phyloP scores from a whole-genome alignment of 1,140 invertebrate genomes.

The Nasonia giraulti region DNA sequence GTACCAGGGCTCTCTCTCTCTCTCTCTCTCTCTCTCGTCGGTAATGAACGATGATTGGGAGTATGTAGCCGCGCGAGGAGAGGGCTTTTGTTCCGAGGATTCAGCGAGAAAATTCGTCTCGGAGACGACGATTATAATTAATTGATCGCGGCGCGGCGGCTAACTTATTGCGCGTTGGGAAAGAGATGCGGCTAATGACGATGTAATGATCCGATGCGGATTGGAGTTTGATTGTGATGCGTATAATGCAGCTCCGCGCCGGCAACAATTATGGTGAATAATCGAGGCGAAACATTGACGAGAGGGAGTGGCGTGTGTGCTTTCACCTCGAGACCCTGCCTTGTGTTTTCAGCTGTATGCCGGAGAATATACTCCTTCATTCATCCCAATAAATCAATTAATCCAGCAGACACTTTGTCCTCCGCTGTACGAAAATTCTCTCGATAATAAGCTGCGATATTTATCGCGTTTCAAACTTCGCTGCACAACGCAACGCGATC shows the following conservation, averaged over 20 bases:
- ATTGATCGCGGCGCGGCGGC: background rate
- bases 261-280: background rate
- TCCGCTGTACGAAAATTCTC: too few relatives aligned
- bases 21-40: too few relatives aligned
- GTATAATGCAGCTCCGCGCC: background rate
- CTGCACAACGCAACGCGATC: background rate
- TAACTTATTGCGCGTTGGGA: background rate
- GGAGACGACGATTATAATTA: slow-evolving; percentile 9
- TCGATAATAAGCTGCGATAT: too few relatives aligned
- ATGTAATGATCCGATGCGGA: background rate
- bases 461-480: too few relatives aligned
- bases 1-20: too few relatives aligned
- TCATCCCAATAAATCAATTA: too few relatives aligned
- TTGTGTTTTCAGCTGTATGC: too few relatives aligned
- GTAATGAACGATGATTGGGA: slow-evolving; percentile 32
- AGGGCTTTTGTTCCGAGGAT: background rate
- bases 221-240: background rate
- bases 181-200: background rate
- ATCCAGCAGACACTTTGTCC: too few relatives aligned
- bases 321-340: background rate
- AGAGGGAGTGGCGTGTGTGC: background rate
- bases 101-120: background rate
- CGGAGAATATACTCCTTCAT: background rate
- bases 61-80: background rate
- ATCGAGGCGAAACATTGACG: slow-evolving; percentile 4